Conservation (phyloP, 2,888 invertebrate genomes). For the Eurytoma californica region DNA sequence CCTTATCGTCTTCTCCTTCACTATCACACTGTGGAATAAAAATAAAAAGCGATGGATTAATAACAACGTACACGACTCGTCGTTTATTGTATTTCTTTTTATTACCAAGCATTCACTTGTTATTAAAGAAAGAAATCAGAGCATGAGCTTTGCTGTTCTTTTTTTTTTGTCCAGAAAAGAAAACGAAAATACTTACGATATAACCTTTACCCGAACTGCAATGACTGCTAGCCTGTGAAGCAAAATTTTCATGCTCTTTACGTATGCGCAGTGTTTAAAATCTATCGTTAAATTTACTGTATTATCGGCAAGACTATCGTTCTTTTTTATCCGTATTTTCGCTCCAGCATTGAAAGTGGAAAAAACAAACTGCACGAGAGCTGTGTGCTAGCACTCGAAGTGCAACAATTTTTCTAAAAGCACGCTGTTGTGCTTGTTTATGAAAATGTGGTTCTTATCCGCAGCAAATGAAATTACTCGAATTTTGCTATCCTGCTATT, state of each 20-base stretch:
- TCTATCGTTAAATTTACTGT: constrained; percentile 40
- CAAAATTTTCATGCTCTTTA: constrained; percentile 59
- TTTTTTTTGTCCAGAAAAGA: constrained; percentile 51
- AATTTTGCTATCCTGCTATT: background rate
- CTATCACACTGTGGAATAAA: constrained; percentile 91
- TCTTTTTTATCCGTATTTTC: constrained; percentile 1
- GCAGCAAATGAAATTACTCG: background rate
- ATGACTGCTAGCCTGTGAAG: constrained; percentile 90
- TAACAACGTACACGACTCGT: background rate
- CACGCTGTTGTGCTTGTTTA: constrained; percentile 21
- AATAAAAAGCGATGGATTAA: constrained; percentile 69
- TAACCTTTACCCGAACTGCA: constrained; percentile 95
- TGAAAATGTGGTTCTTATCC: constrained; percentile 10
- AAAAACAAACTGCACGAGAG: background rate
- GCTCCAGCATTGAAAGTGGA: background rate
- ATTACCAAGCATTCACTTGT: background rate
- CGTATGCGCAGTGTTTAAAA: constrained; percentile 39
- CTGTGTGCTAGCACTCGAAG: background rate
- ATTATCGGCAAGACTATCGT: constrained; percentile 24
- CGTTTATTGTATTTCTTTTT: constrained; percentile 1
- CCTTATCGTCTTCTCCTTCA: constrained; percentile 94
- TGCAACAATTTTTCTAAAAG: constrained; percentile 16
- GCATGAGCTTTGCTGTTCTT: too few species aligned
- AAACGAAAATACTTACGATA: constrained; percentile 86
- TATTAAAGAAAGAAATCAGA: too few species aligned